Evolutionary conservation across 2,888 invertebrate species (phyloP), one percentile per base, ranked within the genome.

Genomic region (Herminia tarsipennalis): DNA sequence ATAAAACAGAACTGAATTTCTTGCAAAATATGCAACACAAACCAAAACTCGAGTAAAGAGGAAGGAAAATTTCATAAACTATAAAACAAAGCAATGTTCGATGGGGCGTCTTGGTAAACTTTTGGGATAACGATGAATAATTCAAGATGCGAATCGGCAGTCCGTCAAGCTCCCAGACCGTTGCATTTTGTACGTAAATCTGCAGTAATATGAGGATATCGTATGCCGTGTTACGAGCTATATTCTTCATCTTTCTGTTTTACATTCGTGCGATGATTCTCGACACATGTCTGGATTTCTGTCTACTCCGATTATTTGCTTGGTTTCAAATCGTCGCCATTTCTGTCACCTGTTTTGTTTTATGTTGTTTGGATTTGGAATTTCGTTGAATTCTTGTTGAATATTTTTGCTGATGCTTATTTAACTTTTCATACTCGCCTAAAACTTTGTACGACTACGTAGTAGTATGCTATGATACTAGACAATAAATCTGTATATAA

Each of bases 121-220:
- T 85, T 76, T 79, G 83, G 73, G 70, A 65, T 72, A 69, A 64
- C 73, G 76, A 87, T 91, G 91, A 89, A 91, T 91, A 81, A 91
- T 91, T 88, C 91, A 90, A 70, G 53, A 73, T 78, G 75, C 84
- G 88, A 79, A 79, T 85, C 83, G 83, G 87, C 87, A 83, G 89
- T 89, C 83, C 87, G 84, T 91, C 91, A 90, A 81, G 71, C 66
- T 73, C 70, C 66, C 70, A 57, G 73, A 67, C 69, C 79, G 78
- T 73, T 89, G 89, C 88, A 89, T 88, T 86, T 80, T 76, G 77
- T 73, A 76, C 80, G 81, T 81, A 85, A 81, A 88, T 87, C 83
- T 81, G 78, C 60, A 65, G 77, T 81, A 80, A 81, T 85, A 81
- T 53, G 61, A 60, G 78, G 74, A 80, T 85, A 82, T 76, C 72